phyloP scores from a whole-genome alignment of 2,113 vertebrate species.

The Lasiurus borealis region DNA sequence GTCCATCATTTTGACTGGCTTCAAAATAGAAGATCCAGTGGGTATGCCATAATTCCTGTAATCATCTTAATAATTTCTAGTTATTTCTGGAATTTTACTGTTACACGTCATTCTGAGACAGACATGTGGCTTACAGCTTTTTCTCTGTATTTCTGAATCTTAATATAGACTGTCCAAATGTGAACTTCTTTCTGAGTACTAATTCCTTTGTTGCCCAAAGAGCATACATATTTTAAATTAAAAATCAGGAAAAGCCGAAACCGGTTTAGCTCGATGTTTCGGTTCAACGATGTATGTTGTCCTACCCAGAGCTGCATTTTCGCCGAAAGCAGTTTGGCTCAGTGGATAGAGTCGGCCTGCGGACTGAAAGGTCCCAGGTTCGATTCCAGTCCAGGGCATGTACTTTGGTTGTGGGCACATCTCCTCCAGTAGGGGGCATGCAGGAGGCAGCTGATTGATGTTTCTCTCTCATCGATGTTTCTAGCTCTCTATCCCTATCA shows the following conservation, averaged over 20 bases:
- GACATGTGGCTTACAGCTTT: not conserved
- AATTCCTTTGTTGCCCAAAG: not conserved
- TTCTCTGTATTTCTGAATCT: not conserved
- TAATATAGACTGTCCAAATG: conserved; percentile 19
- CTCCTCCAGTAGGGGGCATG: no score
- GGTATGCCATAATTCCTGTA: not conserved
- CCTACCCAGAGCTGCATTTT: not conserved
- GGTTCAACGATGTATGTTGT: not conserved
- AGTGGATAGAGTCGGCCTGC: no score
- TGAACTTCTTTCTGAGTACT: not conserved
- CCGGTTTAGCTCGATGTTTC: no score
- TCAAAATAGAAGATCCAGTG: not conserved
- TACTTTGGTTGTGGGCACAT: no score
- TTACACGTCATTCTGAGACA: not conserved
- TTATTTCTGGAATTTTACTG: not conserved
- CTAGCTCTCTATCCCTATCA: no score
- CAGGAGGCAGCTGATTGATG: no score
- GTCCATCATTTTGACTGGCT: conserved; percentile 30
- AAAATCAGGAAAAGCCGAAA: not conserved
- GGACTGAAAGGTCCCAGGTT: no score
- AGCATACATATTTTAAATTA: not conserved
- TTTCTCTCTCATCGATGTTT: no score
- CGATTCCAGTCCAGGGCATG: no score
- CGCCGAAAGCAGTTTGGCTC: no score
- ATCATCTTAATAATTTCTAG: not conserved